Evolutionary conservation across 2,797 vertebrate species (phyloP).

Genomic region (Tokudaia tokunoshimensis): DNA sequence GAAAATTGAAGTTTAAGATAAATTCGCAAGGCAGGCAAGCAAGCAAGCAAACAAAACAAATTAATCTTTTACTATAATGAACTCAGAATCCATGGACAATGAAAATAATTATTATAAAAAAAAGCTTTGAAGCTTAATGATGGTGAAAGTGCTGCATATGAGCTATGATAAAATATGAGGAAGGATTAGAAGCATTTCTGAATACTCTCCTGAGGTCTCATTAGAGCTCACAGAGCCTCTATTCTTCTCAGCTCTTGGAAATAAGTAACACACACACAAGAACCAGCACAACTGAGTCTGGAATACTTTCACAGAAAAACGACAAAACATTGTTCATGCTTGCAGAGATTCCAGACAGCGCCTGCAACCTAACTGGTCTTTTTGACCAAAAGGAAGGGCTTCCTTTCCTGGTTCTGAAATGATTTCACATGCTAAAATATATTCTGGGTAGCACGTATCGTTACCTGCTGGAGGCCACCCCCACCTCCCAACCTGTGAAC

Average conservation of each 20-base stretch:
- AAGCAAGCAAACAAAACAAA: conserved; percentile 56
- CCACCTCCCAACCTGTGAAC: neutral
- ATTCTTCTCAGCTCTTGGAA: conserved; percentile 55
- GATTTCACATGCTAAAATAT: neutral
- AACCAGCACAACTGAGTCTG: conserved; percentile 30
- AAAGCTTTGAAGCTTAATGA: conserved; percentile 59
- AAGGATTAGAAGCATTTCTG: conserved; percentile 47
- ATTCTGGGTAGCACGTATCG: neutral
- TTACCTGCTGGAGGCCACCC: neutral
- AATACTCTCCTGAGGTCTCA: conserved; percentile 71
- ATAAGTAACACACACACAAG: conserved; percentile 2
- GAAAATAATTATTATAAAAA: conserved; percentile 65
- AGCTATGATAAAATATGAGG: neutral
- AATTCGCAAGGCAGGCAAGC: conserved; percentile 26
- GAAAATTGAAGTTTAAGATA: conserved; percentile 40
- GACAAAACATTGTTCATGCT: neutral
- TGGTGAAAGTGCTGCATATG: conserved; percentile 18
- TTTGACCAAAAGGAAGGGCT: neutral
- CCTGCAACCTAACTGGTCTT: neutral
- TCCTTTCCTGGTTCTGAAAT: conserved; percentile 32
- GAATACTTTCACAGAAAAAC: conserved; percentile 44
- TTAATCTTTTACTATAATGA: conserved; percentile 17
- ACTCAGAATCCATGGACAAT: conserved; percentile 13
- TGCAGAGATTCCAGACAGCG: neutral
- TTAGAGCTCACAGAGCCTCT: conserved; percentile 70